Base-by-base conservation (phyloP, 2,113 vertebrate genomes). In the Benitochromis conjunctus region DNA sequence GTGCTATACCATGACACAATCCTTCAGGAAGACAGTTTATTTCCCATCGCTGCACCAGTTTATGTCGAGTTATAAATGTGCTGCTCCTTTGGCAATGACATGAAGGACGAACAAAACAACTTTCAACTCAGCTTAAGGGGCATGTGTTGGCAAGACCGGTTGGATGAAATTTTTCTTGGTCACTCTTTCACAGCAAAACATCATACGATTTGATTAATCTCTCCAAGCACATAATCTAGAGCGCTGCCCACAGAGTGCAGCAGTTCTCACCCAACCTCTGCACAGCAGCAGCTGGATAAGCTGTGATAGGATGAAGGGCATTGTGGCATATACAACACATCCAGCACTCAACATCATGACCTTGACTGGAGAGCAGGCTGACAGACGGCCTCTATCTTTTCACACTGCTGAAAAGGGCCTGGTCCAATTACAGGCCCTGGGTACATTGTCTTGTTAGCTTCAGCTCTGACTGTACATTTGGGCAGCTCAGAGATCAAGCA, bases 181-280 rank as follows among this genome's bases (percentile, higher is more conserved):
- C 74, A 69, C 31, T 85, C 64, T 89, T 90, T 87, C 82, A 86
- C n/a, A 78, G 29, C 36, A 24, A 66, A 74, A 86, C 88, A 84
- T 88, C 83, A 86, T 34, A 84, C 38, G 29, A 77, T 93, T 87
- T 92, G 92, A 95, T 94, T 94, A 94, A 94, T 94, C 91, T 93
- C 82, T 79, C 64, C 53, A 7, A 86, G 87, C 86, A 86, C 81
- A 88, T 94, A 95, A 95, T 93, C 95, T 87, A 88, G 85, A 81
- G 80, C 34, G 81, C 80, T 86, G 80, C 62, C 85, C 88, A 51
- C 81, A 77, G 83, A 74, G 82, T 34, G 6, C 85, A 71, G 60
- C 48, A 9, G 82, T n/a, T 78, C 69, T 55, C 56, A 55, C 54
- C 57, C 86, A 56, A 77, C 89, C 89, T 89, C 91, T 71, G 89